Evolutionary conservation across 2,888 invertebrate genomes (phyloP).

Genomic region (Saturnia japonica): DNA sequence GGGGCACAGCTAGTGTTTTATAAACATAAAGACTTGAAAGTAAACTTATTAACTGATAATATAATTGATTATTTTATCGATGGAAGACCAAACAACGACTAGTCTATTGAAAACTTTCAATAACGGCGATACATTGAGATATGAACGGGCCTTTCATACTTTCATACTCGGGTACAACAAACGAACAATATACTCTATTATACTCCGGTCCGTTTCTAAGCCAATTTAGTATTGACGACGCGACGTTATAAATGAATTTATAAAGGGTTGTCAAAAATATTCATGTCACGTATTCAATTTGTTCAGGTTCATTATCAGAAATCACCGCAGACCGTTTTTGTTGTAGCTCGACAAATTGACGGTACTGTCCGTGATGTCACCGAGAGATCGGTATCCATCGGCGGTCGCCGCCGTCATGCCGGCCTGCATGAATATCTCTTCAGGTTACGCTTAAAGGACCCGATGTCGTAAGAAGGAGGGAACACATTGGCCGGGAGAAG

Average conservation of each 20-base stretch:
- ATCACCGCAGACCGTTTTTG: background rate
- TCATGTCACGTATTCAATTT: constrained; percentile 1
- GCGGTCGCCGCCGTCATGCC: too few species aligned
- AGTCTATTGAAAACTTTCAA: background rate
- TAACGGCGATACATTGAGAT: background rate
- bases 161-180: background rate
- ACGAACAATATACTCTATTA: constrained; percentile 11
- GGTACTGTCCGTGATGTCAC: too few species aligned
- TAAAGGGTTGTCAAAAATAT: constrained; percentile 10
- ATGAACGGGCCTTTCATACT: background rate
- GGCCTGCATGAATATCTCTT: too few species aligned
- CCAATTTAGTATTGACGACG: constrained; percentile 16
- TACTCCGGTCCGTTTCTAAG: constrained; percentile 16
- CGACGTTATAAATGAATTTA: background rate
- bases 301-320: background rate
- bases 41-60: background rate
- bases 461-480: too few species aligned
- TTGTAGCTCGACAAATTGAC: too few species aligned
- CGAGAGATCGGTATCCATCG: too few species aligned
- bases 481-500: too few species aligned
- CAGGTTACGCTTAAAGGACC: too few species aligned
- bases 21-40: background rate
- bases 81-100: background rate
- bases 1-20: background rate
- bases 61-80: background rate